Evolutionary conservation across 2,113 vertebrate genomes (phyloP).

Genomic region (Porphyrio hochstetteri): DNA sequence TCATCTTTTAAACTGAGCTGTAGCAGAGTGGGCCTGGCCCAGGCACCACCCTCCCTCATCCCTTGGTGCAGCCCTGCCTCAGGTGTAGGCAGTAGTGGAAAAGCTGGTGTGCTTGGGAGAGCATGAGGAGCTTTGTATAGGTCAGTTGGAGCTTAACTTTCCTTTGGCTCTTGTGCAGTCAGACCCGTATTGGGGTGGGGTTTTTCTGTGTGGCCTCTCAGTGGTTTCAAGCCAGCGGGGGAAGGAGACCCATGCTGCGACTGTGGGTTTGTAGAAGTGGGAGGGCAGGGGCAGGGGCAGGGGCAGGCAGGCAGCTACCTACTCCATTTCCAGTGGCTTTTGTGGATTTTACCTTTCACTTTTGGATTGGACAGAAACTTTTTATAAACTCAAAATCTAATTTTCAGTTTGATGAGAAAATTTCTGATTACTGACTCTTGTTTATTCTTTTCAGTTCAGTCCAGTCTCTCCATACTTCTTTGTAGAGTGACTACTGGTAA

Average conservation of each 20-base stretch:
- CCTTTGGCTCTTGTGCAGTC: background rate
- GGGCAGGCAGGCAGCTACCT: too few relatives aligned
- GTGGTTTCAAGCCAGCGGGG: background rate
- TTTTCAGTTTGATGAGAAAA: background rate
- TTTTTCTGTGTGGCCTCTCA: fast-evolving
- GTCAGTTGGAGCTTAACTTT: background rate
- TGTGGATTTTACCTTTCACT: background rate
- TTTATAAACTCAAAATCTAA: background rate
- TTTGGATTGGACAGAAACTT: background rate
- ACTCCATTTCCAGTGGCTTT: fast-evolving
- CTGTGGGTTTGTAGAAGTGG: too few relatives aligned
- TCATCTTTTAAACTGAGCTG: fast-evolving
- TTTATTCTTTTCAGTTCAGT: background rate
- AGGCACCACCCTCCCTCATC: fast-evolving
- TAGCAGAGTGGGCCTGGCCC: too few relatives aligned
- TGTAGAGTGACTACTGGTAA: background rate
- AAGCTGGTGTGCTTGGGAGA: too few relatives aligned
- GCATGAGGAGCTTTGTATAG: too few relatives aligned
- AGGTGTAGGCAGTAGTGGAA: fast-evolving
- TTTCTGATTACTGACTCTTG: background rate
- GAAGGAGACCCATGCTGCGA: fast-evolving
- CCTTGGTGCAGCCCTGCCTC: fast-evolving
- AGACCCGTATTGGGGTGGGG: fast-evolving
- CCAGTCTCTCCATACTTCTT: background rate
- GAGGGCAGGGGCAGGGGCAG: too few relatives aligned